Evolutionary conservation across 2,113 vertebrate species (phyloP).

Genomic region (Propithecus coquereli): DNA sequence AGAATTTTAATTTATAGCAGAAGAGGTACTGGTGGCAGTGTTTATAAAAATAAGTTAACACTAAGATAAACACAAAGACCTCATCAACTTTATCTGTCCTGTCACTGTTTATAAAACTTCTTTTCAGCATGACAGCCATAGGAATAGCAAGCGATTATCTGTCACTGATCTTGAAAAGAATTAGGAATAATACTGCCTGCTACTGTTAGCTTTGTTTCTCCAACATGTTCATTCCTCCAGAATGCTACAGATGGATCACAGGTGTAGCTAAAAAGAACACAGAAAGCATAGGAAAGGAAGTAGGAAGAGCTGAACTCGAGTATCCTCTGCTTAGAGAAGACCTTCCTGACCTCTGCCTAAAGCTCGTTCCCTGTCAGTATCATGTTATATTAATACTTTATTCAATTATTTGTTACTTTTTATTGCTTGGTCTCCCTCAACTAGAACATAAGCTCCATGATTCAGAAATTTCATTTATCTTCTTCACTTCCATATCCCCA

Average conservation of each 20-base stretch:
- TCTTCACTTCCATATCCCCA: neutral
- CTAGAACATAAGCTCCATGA: neutral
- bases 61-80: conserved; percentile 4
- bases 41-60: conserved; percentile 25
- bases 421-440: neutral
- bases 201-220: neutral
- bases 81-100: neutral
- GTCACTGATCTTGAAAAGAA: neutral
- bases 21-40: neutral
- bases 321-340: neutral
- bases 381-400: neutral
- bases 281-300: neutral
- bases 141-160: neutral
- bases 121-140: neutral
- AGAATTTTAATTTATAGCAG: neutral
- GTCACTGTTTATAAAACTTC: neutral
- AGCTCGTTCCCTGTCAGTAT: neutral
- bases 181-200: neutral
- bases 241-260: neutral
- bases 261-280: neutral
- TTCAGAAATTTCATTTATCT: neutral
- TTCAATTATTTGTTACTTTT: neutral
- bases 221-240: neutral
- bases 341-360: neutral
- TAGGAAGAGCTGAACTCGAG: neutral